Evolutionary conservation across 1,140 invertebrate species (phyloP).

Genomic region (Sarcophaga bullata): DNA sequence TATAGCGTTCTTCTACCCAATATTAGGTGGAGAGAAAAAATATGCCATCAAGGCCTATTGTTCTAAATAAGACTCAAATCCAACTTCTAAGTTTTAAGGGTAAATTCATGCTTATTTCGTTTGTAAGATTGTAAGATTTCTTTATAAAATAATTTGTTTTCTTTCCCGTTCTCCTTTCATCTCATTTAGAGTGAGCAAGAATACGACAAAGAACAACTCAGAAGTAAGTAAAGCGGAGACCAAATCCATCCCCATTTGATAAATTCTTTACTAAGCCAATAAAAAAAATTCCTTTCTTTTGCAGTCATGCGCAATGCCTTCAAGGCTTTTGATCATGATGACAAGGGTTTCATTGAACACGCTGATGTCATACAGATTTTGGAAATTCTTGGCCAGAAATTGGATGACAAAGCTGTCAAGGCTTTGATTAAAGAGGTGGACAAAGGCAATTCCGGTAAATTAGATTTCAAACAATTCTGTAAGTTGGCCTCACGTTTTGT

Average conservation of each 20-base stretch:
- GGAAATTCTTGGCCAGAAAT: constrained; percentile 79
- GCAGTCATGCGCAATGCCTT: constrained; percentile 81
- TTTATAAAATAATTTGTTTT: no score
- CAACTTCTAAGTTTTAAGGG: no score
- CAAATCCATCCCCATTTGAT: no score
- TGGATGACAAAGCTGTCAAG: constrained; percentile 75
- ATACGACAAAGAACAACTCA: constrained; percentile 69
- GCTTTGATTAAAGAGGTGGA: constrained; percentile 77
- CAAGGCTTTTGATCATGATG: constrained; percentile 82
- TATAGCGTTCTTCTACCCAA: no score
- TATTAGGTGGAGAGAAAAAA: no score
- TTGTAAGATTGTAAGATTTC: no score
- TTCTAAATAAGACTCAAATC: no score
- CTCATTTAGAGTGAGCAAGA: constrained; percentile 68
- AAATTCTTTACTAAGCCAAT: no score
- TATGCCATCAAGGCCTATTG: no score
- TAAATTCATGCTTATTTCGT: no score
- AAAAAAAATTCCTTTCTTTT: no score
- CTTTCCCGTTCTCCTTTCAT: no score
- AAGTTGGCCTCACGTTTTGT: constrained; percentile 72
- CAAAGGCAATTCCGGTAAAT: constrained; percentile 70
- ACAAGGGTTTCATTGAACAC: constrained; percentile 77
- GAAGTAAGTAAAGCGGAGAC: constrained; percentile 62
- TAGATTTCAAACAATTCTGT: constrained; percentile 72
- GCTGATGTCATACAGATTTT: constrained; percentile 81